Base-by-base conservation (phyloP, 2,888 invertebrate genomes). In the Lithophane ornitopus region DNA sequence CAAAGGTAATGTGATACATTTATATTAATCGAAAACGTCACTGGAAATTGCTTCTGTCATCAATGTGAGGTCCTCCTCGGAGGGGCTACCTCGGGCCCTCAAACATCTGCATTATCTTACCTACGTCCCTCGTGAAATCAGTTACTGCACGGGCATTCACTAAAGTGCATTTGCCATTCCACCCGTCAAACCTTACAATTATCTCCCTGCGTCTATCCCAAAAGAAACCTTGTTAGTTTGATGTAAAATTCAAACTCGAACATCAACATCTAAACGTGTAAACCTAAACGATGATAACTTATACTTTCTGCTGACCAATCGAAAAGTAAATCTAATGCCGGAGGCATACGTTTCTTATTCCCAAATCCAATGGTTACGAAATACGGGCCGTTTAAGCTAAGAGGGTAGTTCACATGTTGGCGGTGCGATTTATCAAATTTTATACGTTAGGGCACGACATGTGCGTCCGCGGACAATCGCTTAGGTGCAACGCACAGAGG, bases 381-480 rank as follows among this genome's bases (percentile, higher is more conserved):
- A 89, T 87, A 90, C 91, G 92, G 90, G 91, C 93, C 94, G 95
- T 94, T 95, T 95, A 95, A 94, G 95, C 94, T 93, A 93, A 95
- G 95, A 96, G 96, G 96, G 96, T 95, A 96, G 95, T 95, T 96
- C 95, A 92, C 96, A 95, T 96, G 96, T 96, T 94, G 95, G 94
- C 95, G 93, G 91, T 93, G 94, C 95, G 93, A 96, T 96, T 96
- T 96, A 96, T 96, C 96, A 96, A 96, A 96, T 95, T 96, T 95
- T 95, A 95, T 95, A 94, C 93, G 94, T 92, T 91, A 88, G 92
- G 94, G 94, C 94, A 93, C 93, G 95, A 95, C 96, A 96, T 95
- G 95, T 96, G 96, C 94, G 94, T 81, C 92, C 87, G 84, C 84
- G 94, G 94, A 94, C 94, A 94, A 94, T 94, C 93, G 95, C 93